Conservation (phyloP, 2,797 vertebrate species). For the Pitangus sulphuratus region DNA sequence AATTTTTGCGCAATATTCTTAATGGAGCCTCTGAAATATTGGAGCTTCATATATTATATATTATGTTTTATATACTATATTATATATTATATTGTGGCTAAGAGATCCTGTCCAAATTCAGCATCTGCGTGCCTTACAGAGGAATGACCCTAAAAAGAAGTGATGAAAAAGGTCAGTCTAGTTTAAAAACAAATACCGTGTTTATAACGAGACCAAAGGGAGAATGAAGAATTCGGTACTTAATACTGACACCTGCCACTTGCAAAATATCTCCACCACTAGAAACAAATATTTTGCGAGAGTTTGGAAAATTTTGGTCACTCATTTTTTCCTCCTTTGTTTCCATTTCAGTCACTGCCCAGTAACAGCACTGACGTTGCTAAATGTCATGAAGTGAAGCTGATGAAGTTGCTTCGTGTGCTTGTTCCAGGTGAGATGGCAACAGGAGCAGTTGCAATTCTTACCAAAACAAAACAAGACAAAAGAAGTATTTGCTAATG, state of each 20-base stretch:
- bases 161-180: constrained; percentile 32
- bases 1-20: not conserved
- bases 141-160: not conserved
- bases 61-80: not conserved
- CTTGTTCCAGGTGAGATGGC: constrained; percentile 26
- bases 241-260: constrained; percentile 29
- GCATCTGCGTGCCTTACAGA: not conserved
- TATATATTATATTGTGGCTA: not conserved
- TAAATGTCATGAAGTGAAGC: not conserved
- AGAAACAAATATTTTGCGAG: not conserved
- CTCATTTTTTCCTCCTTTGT: not conserved
- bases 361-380: not conserved
- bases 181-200: not conserved
- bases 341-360: not conserved
- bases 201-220: constrained; percentile 26
- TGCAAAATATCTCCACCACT: constrained; percentile 22
- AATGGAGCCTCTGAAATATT: not conserved
- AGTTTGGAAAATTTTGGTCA: not conserved
- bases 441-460: not conserved
- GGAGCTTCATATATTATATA: not conserved
- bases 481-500: not conserved
- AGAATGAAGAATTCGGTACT: constrained; percentile 5
- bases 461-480: not conserved
- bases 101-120: not conserved
- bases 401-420: not conserved